These are phyloP conservation scores for Notodonta ziczac DNA, from an alignment of 2,888 invertebrate species.

Conservation along the genomic window DNA sequence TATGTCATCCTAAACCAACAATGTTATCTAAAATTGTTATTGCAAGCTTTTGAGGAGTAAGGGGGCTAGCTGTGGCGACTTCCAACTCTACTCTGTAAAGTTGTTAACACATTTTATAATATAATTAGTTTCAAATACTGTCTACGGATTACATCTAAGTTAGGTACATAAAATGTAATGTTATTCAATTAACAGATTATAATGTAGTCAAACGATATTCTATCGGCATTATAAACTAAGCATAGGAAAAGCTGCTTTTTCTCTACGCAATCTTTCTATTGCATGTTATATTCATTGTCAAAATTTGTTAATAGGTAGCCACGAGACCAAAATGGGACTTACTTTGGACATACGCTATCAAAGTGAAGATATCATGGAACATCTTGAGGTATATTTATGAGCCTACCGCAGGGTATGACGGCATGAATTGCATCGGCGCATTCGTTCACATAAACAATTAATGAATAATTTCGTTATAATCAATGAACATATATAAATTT, in stretches of 20 bases:
- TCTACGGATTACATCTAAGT: conserved; percentile 32
- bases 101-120: conserved; percentile 20
- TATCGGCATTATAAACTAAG: conserved; percentile 19
- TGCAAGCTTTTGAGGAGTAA: conserved; percentile 39
- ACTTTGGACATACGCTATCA: conserved; percentile 20
- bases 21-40: conserved; percentile 24
- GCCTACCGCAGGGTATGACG: conserved; percentile 36
- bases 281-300: conserved; percentile 13
- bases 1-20: conserved; percentile 28
- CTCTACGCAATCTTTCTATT: conserved; percentile 29
- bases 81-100: conserved; percentile 27
- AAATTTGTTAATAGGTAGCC: conserved; percentile 15
- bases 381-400: conserved; percentile 26
- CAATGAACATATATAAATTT: conserved; percentile 43
- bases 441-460: conserved; percentile 50
- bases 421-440: conserved; percentile 47
- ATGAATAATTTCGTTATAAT: conserved; percentile 36
- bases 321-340: conserved; percentile 31
- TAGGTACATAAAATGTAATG: conserved; percentile 10
- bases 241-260: conserved; percentile 26
- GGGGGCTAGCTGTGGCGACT: conserved; percentile 22
- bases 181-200: not conserved
- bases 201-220: not conserved
- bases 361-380: not conserved
- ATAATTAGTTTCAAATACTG: conserved; percentile 17